Base-by-base conservation (phyloP, 2,888 invertebrate species). In the Alsophila aescularia region DNA sequence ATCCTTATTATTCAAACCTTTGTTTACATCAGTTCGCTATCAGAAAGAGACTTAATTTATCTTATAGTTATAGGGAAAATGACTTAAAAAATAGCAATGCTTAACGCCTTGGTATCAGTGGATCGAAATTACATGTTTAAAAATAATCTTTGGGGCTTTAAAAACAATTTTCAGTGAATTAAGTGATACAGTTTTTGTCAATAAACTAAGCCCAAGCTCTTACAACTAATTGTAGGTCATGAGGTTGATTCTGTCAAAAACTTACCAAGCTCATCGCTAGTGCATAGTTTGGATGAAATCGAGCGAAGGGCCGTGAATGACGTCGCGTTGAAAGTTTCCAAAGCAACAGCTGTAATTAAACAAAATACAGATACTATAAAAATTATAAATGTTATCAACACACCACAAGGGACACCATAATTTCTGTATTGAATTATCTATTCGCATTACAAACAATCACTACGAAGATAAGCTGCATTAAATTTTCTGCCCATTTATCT, bases 241-340 rank as follows among this genome's bases (percentile, higher is more conserved):
- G n/a, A n/a, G n/a, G n/a, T n/a, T n/a, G n/a, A n/a, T n/a, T n/a
- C n/a, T n/a, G n/a, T n/a, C n/a, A n/a, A n/a, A n/a, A 24, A 72
- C 83, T 87, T 92, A 93, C 95, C 95, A 61, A 95, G 86, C 90
- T 95, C 95, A 72, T 95, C 94, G 47, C 93, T 92, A 9, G 94
- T 93, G 31, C 95, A 95, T 47, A 95, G 81, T 83, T 96, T 96
- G 0, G 95, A 95, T 42, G 95, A 95, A 62, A 96, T 95, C 1
- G 95, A 95, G 70, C 95, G 85, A 82, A 95, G 92, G 0, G 95
- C 95, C 40, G 95, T 95, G 70, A 95, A 95, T 0, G 95, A 95
- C 2, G 95, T 95, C 2, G 95, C 95, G 70, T 95, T 95, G 55
- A 95, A 93, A 69, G 94, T 95, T 77, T 95, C 95, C 4, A 94